Evolutionary conservation across 1,140 invertebrate genomes (phyloP).

Genomic region (Dreissena rostriformis): DNA sequence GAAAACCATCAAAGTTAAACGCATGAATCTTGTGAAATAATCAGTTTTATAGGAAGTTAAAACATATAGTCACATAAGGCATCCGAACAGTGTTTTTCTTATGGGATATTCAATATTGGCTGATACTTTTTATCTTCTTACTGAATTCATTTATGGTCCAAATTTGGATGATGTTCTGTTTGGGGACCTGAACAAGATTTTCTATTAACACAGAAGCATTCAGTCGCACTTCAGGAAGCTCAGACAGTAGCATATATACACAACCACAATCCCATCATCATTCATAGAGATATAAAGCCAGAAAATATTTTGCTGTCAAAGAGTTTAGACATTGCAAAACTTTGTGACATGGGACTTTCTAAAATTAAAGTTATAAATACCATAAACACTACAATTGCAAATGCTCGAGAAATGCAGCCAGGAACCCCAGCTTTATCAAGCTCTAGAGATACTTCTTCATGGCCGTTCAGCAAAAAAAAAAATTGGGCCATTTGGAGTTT

Average conservation of each 20-base stretch:
- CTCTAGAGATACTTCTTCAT: too few relatives aligned
- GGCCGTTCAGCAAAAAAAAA: too few relatives aligned
- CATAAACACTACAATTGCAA: background rate
- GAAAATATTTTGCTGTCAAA: background rate
- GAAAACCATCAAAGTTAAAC: background rate
- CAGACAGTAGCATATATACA: conserved; percentile 2
- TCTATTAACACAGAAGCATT: conserved; percentile 1
- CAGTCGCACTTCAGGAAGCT: background rate
- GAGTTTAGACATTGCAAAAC: conserved; percentile 2
- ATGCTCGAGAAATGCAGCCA: background rate
- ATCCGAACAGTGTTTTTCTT: background rate
- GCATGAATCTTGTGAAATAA: background rate
- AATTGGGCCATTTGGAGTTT: too few relatives aligned
- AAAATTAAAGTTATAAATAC: background rate
- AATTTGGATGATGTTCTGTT: conserved; percentile 7
- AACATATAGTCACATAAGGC: background rate
- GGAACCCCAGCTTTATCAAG: too few relatives aligned
- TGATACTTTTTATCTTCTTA: background rate
- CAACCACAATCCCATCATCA: background rate
- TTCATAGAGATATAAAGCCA: conserved; percentile 10
- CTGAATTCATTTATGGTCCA: background rate
- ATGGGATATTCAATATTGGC: conserved; percentile 12
- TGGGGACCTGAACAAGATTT: background rate
- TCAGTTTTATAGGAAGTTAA: background rate
- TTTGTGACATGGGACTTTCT: conserved; percentile 2